A percentile compares a stretch with the other conserved stretches of the same genome.
phyloP scores from a whole-genome alignment of 2,113 vertebrate species.

The Montifringilla adamsi region DNA sequence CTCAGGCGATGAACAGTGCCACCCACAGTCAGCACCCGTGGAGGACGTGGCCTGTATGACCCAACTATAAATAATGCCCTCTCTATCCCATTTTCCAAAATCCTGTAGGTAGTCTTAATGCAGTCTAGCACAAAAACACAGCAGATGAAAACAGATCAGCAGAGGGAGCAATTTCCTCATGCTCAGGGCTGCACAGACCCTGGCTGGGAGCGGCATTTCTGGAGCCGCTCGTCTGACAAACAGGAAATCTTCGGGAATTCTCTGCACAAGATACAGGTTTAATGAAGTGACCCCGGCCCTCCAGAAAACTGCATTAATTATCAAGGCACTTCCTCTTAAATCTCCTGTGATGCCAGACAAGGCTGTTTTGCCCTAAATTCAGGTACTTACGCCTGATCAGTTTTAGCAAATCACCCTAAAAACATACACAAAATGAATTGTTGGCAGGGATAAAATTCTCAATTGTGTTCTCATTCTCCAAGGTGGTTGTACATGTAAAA shows the following conservation, averaged over 20 bases:
- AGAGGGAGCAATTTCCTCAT: background rate
- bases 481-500: background rate
- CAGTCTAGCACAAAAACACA: background rate
- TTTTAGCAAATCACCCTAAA: background rate
- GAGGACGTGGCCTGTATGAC: rapidly evolving
- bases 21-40: background rate
- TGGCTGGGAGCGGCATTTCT: background rate
- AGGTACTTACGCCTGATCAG: background rate
- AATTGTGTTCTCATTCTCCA: background rate
- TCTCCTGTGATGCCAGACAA: background rate
- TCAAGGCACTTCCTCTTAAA: background rate
- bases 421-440: background rate
- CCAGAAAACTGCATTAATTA: background rate
- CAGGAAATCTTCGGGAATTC: background rate
- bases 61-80: background rate
- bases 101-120: background rate
- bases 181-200: background rate
- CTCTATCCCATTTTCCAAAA: background rate
- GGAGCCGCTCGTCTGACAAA: rapidly evolving
- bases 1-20: background rate
- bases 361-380: background rate
- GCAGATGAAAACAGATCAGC: background rate
- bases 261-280: background rate
- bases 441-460: background rate
- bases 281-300: background rate